Conservation (phyloP, 2,888 invertebrate species). For the Dicranocentrus wangi region DNA sequence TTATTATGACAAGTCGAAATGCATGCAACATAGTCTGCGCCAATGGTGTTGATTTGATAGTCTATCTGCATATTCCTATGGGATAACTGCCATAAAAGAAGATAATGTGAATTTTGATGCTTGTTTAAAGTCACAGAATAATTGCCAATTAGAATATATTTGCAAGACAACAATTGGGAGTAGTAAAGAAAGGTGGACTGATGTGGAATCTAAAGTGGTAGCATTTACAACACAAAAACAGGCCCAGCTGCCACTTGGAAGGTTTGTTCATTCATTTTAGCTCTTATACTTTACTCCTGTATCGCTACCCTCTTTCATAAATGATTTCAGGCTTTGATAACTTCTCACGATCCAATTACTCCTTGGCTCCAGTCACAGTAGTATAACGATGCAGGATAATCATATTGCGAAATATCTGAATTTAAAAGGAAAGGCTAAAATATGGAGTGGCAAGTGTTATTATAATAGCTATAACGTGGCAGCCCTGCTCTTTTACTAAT, state of each 20-base stretch:
- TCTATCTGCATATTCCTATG: too few relatives aligned
- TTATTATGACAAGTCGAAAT: conserved; percentile 43
- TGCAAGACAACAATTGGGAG: conserved; percentile 16
- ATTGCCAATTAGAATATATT: conserved; percentile 41
- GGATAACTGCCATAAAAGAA: background rate
- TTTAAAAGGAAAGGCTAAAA: too few relatives aligned
- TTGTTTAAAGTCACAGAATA: conserved; percentile 37
- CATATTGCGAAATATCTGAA: too few relatives aligned
- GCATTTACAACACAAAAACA: background rate
- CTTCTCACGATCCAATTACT: conserved; percentile 43
- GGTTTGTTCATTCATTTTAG: background rate
- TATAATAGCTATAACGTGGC: too few relatives aligned
- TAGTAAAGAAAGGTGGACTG: background rate
- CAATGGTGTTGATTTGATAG: too few relatives aligned
- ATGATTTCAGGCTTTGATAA: conserved; percentile 17
- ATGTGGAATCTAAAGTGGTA: background rate
- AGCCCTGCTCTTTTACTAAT: too few relatives aligned
- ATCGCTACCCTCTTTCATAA: background rate
- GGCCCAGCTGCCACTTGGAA: too few relatives aligned
- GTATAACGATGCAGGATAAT: background rate
- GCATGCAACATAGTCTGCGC: too few relatives aligned
- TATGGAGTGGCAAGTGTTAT: too few relatives aligned
- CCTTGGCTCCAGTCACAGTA: conserved; percentile 41
- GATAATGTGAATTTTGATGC: conserved; percentile 15
- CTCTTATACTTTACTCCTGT: background rate